Conservation (phyloP, 2,113 vertebrate species). For the Orycteropus afer region DNA sequence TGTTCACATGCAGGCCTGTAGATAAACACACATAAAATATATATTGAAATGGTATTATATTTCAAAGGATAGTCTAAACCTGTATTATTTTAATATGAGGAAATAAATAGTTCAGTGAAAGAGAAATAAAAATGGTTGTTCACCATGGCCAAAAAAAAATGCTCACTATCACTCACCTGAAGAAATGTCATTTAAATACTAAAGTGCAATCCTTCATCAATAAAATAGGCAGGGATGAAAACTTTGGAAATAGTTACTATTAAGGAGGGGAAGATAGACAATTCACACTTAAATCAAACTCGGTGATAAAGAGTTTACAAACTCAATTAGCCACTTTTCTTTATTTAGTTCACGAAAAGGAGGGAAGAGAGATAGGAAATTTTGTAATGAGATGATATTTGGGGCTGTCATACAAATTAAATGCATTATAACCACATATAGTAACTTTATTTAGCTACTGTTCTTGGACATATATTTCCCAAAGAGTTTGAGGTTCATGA, state of each 20-base stretch:
- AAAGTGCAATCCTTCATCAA: slow-evolving; percentile 19
- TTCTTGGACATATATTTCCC: not conserved
- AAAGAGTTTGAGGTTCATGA: not conserved
- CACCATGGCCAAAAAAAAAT: not conserved
- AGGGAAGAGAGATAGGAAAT: slow-evolving; percentile 40
- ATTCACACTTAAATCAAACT: slow-evolving; percentile 30
- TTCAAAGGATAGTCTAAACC: not conserved
- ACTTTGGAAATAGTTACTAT: not conserved
- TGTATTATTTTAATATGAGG: not conserved
- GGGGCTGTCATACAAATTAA: slow-evolving; percentile 8
- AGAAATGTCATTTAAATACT: slow-evolving; percentile 51
- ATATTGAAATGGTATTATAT: not conserved
- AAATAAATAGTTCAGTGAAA: slow-evolving; percentile 5
- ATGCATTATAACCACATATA: not conserved
- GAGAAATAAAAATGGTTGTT: not conserved
- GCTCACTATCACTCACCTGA: not conserved
- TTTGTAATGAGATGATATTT: slow-evolving; percentile 42
- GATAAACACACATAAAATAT: not conserved
- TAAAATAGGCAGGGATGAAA: slow-evolving; percentile 54
- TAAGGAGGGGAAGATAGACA: slow-evolving; percentile 46
- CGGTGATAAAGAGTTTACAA: slow-evolving; percentile 19
- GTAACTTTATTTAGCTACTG: not conserved
- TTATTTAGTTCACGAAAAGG: slow-evolving; percentile 24
- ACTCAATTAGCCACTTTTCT: slow-evolving; percentile 55
- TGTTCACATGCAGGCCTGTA: not conserved